Evolutionary conservation across 2,888 invertebrate species (phyloP).

Genomic region (Hartigia nigra): DNA sequence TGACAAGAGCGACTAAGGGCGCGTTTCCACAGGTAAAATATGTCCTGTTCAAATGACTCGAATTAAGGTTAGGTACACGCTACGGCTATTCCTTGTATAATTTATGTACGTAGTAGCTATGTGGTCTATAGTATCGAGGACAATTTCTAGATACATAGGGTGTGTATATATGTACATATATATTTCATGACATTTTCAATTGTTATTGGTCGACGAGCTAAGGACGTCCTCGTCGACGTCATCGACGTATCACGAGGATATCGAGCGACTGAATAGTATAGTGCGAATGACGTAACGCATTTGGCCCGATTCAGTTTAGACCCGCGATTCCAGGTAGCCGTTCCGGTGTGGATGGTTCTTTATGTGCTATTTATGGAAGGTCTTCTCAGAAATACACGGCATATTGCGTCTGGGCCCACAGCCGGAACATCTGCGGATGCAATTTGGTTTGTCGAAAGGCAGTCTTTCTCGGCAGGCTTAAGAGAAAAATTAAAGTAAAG

Average conservation of each 20-base stretch:
- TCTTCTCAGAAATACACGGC: constrained; percentile 23
- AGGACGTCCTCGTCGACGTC: background rate
- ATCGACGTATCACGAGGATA: background rate
- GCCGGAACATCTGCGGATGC: constrained; percentile 25
- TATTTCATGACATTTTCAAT: no score
- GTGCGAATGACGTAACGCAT: background rate
- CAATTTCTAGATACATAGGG: no score
- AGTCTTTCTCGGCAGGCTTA: background rate
- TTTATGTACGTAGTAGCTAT: background rate
- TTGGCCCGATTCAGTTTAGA: background rate
- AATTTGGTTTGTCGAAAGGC: constrained; percentile 5
- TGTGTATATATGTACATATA: no score
- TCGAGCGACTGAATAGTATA: background rate
- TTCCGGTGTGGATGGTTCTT: constrained; percentile 17
- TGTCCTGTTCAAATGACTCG: background rate
- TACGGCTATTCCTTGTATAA: background rate
- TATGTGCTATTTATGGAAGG: constrained; percentile 27
- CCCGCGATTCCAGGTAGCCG: constrained; percentile 17
- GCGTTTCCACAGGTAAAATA: background rate
- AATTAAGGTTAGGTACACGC: background rate
- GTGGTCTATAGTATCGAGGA: no score
- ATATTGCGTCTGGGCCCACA: constrained; percentile 12
- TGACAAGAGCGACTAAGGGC: background rate
- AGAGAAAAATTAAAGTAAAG: background rate
- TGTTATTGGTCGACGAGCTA: background rate